Evolutionary conservation across 1,140 invertebrate genomes (phyloP), one percentile per base, ranked within the genome.

Genomic region (Eumeta japonica): DNA sequence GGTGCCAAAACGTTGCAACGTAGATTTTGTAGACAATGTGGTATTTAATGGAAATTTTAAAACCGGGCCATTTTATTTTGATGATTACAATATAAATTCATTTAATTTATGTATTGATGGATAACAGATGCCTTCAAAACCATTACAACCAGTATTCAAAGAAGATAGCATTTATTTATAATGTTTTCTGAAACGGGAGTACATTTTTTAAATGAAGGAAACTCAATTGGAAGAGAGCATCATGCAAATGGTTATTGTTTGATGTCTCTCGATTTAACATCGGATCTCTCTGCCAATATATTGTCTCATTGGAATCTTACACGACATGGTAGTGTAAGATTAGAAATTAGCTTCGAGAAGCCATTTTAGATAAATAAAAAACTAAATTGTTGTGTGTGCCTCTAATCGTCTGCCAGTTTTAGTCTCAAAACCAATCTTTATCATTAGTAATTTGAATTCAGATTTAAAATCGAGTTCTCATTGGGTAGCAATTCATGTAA

Each of bases 11-110:
- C 36, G 54, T 39, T 55, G 70, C 29, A 58, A 68, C 40, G 20
- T 68, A 12, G 58, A 58, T 14, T 66, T 77, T 47, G 56, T 71
- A n/a, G 32, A 54, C 29, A 65, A 67, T 46, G 36, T 41, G 39
- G 56, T 59, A 3, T 75, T 64, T 37, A 74, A 70, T 39, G 67
- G 70, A 12, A 46, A 46, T 43, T 39, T 39, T 16, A 45, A 11
- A 11, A 33, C 43, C 12, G 74, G 73, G 39, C 66, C 68, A 1
- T 72, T 60, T 39, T 55, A 63, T 46, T 72, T 74, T 48, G 33
- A 59, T 43, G 43, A 66, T 48, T 58, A 46, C 48, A 28, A 41
- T 15, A 39, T 70, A 7, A 63, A 61, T 35, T 51, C 50, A 45
- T 43, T 71, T 14, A 45, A 48, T 19, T 39, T 70, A 33, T 64